Conservation (phyloP, 2,888 invertebrate species). For the Coenonympha arcania region DNA sequence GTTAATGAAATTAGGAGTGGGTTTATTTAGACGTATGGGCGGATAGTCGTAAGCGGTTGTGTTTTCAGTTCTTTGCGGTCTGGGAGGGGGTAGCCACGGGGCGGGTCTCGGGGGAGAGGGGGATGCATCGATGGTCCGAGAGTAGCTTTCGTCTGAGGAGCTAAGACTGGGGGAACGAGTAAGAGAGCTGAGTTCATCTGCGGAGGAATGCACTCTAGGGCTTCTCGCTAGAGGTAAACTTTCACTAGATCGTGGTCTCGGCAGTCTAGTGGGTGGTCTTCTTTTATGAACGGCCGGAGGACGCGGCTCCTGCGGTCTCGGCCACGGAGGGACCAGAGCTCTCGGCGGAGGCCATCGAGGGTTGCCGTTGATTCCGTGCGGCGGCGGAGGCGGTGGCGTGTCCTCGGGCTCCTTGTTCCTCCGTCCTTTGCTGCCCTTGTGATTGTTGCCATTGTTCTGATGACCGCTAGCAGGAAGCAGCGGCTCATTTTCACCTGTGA, state of each 20-base stretch:
- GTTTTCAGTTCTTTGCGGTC: conserved; percentile 67
- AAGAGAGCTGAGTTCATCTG: conserved; percentile 86
- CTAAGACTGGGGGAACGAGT: conserved; percentile 87
- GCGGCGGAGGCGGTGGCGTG: conserved; percentile 76
- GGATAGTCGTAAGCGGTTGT: conserved; percentile 74
- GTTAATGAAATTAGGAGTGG: conserved; percentile 50
- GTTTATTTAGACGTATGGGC: conserved; percentile 69
- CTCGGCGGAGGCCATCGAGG: conserved; percentile 69
- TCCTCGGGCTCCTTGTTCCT: conserved; percentile 64
- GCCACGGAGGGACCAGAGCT: conserved; percentile 77
- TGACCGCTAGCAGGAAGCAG: conserved; percentile 63
- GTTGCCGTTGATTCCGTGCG: conserved; percentile 59
- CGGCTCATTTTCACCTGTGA: conserved; percentile 77
- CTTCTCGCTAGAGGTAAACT: conserved; percentile 75
- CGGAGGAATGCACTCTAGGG: conserved; percentile 82
- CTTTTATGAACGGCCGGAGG: conserved; percentile 59
- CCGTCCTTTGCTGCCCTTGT: conserved; percentile 67
- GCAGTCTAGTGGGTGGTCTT: conserved; percentile 64
- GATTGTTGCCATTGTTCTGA: conserved; percentile 51
- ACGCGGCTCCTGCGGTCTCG: conserved; percentile 68
- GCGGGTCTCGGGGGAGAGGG: conserved; percentile 76
- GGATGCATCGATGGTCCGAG: conserved; percentile 82
- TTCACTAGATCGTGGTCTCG: conserved; percentile 79
- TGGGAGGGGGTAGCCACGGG: conserved; percentile 66
- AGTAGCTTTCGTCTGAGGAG: conserved; percentile 89